These are phyloP conservation scores for Orbicella faveolata DNA, from an alignment of 64 coral and sea anemone genomes.

Conservation along the genomic window DNA sequence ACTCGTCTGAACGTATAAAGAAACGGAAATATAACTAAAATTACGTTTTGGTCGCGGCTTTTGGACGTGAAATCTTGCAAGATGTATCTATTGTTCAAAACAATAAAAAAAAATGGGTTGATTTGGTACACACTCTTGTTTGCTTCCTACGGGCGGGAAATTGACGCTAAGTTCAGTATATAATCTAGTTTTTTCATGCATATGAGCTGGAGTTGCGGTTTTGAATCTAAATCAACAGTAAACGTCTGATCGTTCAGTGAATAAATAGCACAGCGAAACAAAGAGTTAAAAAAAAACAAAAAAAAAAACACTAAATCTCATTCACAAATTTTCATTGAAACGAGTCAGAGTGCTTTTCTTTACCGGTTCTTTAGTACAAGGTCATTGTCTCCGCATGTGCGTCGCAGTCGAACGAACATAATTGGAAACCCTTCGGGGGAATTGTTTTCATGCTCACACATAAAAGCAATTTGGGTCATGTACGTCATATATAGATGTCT, in stretches of 20 bases:
- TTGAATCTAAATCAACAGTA: no score
- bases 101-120: slow-evolving; percentile 3
- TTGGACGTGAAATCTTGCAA: slow-evolving; percentile 17
- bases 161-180: background rate
- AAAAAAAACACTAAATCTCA: no score
- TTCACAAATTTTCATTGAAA: no score
- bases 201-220: no score
- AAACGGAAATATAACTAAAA: background rate
- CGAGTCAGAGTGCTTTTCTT: no score
- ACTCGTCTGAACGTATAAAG: background rate
- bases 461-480: background rate
- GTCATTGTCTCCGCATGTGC: background rate
- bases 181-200: background rate
- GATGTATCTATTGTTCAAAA: background rate
- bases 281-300: no score
- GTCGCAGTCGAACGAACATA: background rate
- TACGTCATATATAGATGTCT: slow-evolving; percentile 18
- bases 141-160: background rate
- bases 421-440: slow-evolving; percentile 1
- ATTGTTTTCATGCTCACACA: slow-evolving; percentile 12
- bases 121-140: slow-evolving; percentile 7
- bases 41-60: slow-evolving; percentile 9
- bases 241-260: no score
- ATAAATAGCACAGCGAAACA: no score
- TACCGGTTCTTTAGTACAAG: no score